Evolutionary conservation across 2,113 vertebrate genomes (phyloP), one percentile per base, ranked within the genome.

Genomic region (Onychostoma macrolepis): DNA sequence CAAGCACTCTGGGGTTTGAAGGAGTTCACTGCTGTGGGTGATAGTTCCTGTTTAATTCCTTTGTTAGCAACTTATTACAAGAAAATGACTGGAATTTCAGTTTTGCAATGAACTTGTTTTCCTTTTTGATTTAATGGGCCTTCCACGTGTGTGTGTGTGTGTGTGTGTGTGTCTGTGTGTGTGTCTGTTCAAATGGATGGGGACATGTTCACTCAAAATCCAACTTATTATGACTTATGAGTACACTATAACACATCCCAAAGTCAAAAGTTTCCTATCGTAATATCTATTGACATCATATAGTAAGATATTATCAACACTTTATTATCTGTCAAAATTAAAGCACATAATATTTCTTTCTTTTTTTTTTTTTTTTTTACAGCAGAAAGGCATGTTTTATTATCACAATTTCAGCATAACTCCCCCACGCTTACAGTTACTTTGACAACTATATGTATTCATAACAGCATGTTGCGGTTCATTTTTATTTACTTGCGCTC

Each of bases 191-290:
- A 56, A 56, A 21, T 56, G 74, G 13, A 26, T 45, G n/a, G 24
- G 56, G 17, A n/a, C 26, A 6, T 80, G 24, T 80, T 38, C 30
- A n/a, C 12, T 80, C 36, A 80, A 41, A 24, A 80, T 63, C 36
- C 11, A 80, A 13, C 2, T 36, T 2, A 41, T 13, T n/a, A 71
- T 71, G 8, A 71, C 7, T 71, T 10, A 71, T 21, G 8, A 71
- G 30, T 19, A 17, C 30, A 4, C 30, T 2, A 17, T 2, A 71
- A 24, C 71, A 74, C 21, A 11, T 28, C 15, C 24, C 6, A 10
- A 81, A 80, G 76, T 48, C 76, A 50, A 58, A 21, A 28, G 17
- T 28, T 81, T 65, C 56, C 63, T 63, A n/a, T 19, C 36, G 12
- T n/a, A 10, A 41, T 56, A 33, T 38, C 19, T n/a, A 80, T 12